Conservation (phyloP, 2,113 vertebrate species). For the Ammodytes dubius region DNA sequence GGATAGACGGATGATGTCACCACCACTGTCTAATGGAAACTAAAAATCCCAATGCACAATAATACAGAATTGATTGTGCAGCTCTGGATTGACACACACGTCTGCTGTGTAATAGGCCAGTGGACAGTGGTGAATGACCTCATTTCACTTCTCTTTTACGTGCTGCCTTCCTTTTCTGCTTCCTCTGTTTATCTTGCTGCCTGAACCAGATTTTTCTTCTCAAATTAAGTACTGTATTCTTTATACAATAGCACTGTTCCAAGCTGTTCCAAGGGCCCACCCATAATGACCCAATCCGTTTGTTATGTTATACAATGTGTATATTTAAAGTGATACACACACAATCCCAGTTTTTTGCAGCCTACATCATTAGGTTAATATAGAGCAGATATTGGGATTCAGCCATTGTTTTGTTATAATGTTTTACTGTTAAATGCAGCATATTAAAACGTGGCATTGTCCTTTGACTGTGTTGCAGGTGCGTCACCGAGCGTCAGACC, state of each 20-base stretch:
- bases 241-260: conserved; percentile 2
- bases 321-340: neutral
- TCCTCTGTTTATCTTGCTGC: conserved; percentile 13
- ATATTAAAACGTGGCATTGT: neutral
- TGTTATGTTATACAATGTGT: neutral
- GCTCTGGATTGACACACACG: conserved; percentile 40
- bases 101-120: conserved; percentile 38
- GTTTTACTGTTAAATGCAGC: neutral
- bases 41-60: conserved; percentile 26
- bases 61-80: conserved; percentile 60
- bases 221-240: too few species aligned
- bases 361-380: neutral
- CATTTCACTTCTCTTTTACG: conserved; percentile 56
- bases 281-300: neutral
- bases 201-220: neutral
- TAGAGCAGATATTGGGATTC: neutral
- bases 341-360: neutral
- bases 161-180: conserved; percentile 25
- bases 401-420: neutral
- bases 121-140: conserved; percentile 59
- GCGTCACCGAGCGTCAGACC: conserved; percentile 92
- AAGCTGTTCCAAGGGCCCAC: neutral
- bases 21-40: conserved; percentile 43
- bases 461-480: conserved; percentile 84
- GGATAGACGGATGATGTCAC: conserved; percentile 1